Base-by-base conservation (phyloP, 2,888 invertebrate species). In the Cancer borealis region DNA sequence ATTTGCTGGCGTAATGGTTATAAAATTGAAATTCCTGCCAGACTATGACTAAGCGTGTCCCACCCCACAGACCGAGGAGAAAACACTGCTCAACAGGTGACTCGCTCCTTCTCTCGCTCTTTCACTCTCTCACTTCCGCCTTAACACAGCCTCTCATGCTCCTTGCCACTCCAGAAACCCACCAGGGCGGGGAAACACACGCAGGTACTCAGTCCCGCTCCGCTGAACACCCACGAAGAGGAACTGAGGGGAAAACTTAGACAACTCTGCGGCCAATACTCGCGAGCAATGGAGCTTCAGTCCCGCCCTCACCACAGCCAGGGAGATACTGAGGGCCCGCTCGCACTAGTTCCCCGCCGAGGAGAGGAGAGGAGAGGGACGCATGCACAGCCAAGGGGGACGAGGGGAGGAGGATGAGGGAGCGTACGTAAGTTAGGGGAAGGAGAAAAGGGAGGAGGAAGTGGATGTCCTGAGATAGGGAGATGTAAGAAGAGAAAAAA, bases 61-160 rank as follows among this genome's bases (percentile, higher is more conserved):
- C 17, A 4, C n/a, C 46, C 46, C n/a, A 45, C 60, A 39, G 17
- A 39, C 60, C 21, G 21, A 66, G n/a, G 46, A 60, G 66, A 21
- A 45, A 60, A 26, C 91, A 46, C 73, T 46, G 73, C 60, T 91
- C 91, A 91, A 91, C 91, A 91, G 91, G 91, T 91, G 91, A 91
- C n/a, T 90, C 54, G 4, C 54, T 90, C 21, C 0, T 17, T 66
- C 66, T 12, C 60, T 45, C 91, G 21, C 66, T 91, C n/a, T 49
- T 26, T 46, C 21, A n/a, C 79, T 79, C 30, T 30, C 79, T 79
- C 26, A 26, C 12, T 26, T 79, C 79, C 66, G 12, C 14, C 30
- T 30, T 26, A 5, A 79, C 26, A 79, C 26, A 79, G 2, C 10
- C 26, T 30, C 26, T 79, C 79, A 79, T n/a, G n/a, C 66, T n/a